Evolutionary conservation across 1,140 invertebrate species (phyloP).

Genomic region (Condylostylus longicornis): DNA sequence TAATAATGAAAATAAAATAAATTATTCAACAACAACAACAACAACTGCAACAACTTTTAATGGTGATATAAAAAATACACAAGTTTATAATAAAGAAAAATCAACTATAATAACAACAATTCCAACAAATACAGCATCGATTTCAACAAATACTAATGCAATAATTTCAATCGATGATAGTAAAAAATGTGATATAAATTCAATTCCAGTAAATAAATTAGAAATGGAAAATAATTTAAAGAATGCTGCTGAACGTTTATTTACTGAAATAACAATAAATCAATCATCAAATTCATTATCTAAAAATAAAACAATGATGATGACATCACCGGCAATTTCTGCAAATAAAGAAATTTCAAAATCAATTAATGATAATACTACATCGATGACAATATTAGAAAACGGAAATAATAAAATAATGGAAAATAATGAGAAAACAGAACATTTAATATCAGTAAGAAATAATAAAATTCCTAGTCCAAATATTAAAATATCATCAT

Average conservation of each 20-base stretch:
- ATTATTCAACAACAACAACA: neutral
- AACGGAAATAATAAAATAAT: no score
- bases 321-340: constrained; percentile 10
- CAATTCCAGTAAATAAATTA: constrained; percentile 20
- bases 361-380: no score
- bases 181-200: neutral
- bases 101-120: constrained; percentile 8
- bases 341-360: no score
- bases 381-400: no score
- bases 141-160: neutral
- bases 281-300: constrained; percentile 20
- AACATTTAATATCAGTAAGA: constrained; percentile 1
- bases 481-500: constrained; percentile 1
- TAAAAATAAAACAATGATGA: constrained; percentile 9
- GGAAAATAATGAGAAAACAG: no score
- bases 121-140: constrained; percentile 6
- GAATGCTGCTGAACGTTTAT: constrained; percentile 28
- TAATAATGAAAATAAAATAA: neutral
- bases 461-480: neutral
- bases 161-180: neutral
- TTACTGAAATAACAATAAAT: constrained; percentile 29
- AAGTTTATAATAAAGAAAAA: constrained; percentile 25
- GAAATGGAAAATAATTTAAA: constrained; percentile 30
- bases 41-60: constrained; percentile 6
- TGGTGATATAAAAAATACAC: constrained; percentile 16